Evolutionary conservation across 1,140 invertebrate genomes (phyloP).

Genomic region (Dryas iulia): DNA sequence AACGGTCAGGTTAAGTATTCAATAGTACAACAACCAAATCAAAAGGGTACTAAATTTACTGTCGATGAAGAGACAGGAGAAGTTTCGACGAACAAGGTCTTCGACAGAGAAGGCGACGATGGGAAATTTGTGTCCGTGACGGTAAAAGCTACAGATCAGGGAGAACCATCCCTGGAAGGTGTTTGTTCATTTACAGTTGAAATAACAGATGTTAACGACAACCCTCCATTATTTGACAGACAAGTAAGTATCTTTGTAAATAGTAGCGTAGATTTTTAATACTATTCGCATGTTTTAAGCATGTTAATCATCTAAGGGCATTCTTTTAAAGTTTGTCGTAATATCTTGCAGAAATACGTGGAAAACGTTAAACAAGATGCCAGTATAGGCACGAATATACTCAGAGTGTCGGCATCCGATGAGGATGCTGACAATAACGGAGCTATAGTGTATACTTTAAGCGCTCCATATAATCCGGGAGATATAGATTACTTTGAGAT

Average conservation of each 20-base stretch:
- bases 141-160: conserved; percentile 97
- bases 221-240: conserved; percentile 95
- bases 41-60: conserved; percentile 97
- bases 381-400: conserved; percentile 95
- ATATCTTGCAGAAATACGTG: conserved; percentile 91
- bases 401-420: conserved; percentile 95
- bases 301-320: background rate
- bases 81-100: conserved; percentile 96
- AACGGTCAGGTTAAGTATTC: conserved; percentile 96
- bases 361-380: conserved; percentile 98
- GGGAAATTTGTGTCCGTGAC: conserved; percentile 97
- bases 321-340: conserved; percentile 24
- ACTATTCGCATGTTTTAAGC: conserved; percentile 41
- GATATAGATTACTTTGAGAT: conserved; percentile 97
- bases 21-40: conserved; percentile 97
- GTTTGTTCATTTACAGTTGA: conserved; percentile 98
- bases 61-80: conserved; percentile 97
- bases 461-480: conserved; percentile 90
- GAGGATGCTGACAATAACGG: conserved; percentile 98
- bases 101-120: conserved; percentile 96
- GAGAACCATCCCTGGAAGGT: conserved; percentile 96
- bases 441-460: conserved; percentile 94
- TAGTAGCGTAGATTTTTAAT: conserved; percentile 28
- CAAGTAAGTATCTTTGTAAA: conserved; percentile 84
- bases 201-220: conserved; percentile 97